Base-by-base conservation (phyloP, 2,888 invertebrate species). In the Dastarcus helophoroides region DNA sequence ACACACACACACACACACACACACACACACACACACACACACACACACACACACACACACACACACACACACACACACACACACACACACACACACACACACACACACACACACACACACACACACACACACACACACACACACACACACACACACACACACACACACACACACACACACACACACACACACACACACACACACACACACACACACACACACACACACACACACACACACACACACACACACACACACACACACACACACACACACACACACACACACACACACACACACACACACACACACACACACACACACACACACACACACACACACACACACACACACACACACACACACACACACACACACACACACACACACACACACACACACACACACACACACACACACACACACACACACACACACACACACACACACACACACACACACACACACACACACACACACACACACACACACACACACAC, bases 1-100 rank as follows among this genome's bases (percentile, higher is more conserved):
- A 17, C 19, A 17, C 19, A 17, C 19, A 17, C 19, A 17, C 19
- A 17, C 19, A 17, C 19, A 17, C 19, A 17, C 19, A 17, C 19
- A 17, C 19, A 17, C 19, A 17, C 19, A 17, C 19, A 17, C 19
- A 17, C 19, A 17, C 19, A 17, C 19, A 17, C 19, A 17, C 19
- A 17, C 19, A 17, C 19, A 17, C 19, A 17, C 19, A 17, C 19
- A 17, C 19, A 17, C 19, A 17, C 19, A 17, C 19, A 17, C 19
- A 17, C 19, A 17, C 19, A 17, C 19, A 17, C 19, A 17, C 19
- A 17, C 19, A 17, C 19, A 17, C 19, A 17, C 19, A 17, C 19
- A 17, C 19, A 17, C 19, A 17, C 19, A 17, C 19, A 17, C 19
- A 17, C 19, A 17, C 19, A 17, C 19, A 17, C 19, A 17, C 19